Percentiles rank a stretch among this genome's conserved stretches.
Conservation (phyloP, 2,888 invertebrate species). For the Papilio demoleus region DNA sequence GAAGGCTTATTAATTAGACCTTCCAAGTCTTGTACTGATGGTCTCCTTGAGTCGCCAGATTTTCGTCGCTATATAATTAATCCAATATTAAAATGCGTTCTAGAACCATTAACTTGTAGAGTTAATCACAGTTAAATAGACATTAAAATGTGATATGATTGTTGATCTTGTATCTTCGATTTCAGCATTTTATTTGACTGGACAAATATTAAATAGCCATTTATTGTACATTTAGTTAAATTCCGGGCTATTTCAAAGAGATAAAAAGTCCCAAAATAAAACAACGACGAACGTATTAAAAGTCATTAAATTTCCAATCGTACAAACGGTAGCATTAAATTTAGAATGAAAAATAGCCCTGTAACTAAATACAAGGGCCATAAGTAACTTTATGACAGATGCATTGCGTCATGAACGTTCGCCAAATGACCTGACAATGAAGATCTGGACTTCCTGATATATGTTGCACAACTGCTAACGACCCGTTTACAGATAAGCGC, state of each 20-base stretch:
- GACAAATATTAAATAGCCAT: not conserved
- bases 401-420: constrained; percentile 59
- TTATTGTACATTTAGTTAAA: not conserved
- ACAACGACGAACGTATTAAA: constrained; percentile 38
- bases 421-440: constrained; percentile 72
- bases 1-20: constrained; percentile 95
- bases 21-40: constrained; percentile 95
- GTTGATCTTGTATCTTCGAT: not conserved
- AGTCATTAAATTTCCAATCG: constrained; percentile 49
- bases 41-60: constrained; percentile 94
- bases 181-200: not conserved
- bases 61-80: constrained; percentile 87
- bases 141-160: not conserved
- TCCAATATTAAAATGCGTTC: constrained; percentile 47
- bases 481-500: constrained; percentile 47
- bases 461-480: constrained; percentile 65
- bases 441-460: constrained; percentile 69
- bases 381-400: constrained; percentile 71
- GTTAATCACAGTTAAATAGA: constrained; percentile 64
- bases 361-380: constrained; percentile 58
- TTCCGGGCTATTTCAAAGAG: not conserved
- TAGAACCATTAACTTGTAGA: constrained; percentile 1
- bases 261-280: constrained; percentile 16
- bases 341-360: constrained; percentile 55
- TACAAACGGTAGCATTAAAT: constrained; percentile 46